Base-by-base conservation (phyloP, 2,113 vertebrate genomes). In the Corapipo altera region DNA sequence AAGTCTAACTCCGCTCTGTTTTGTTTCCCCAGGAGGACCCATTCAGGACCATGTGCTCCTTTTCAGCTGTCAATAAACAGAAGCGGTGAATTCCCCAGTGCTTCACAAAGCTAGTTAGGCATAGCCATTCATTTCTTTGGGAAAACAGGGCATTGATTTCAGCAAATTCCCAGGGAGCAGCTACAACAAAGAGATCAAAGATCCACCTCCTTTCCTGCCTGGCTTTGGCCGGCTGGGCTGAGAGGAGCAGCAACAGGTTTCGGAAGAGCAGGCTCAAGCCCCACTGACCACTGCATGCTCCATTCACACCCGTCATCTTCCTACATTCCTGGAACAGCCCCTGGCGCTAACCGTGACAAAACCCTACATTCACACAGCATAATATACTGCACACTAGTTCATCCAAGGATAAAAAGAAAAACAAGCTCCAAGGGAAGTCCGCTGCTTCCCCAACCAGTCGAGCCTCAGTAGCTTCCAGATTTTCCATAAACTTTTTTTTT, bases 21-120 rank as follows among this genome's bases (percentile, higher is more conserved):
- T 98, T 97, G 96, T 98, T 98, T 98, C 97, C 97, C 97, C 95
- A 95, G 95, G 97, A 97, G 97, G 95, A 97, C 95, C 95, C 96
- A 96, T 97, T 97, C 97, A 97, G 94, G 97, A 97, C 97, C 97
- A 96, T 98, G 98, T 93, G 97, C 98, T 97, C 95, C 97, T 95
- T 98, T 98, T 98, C 97, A 98, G 97, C 97, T 98, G 97, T 98
- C 98, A 98, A 98, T 98, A 98, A 98, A 98, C 97, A 98, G 97
- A 96, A 96, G 97, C 88, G 6, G 91, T 95, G 97, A 98, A 98
- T 98, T 97, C 98, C 97, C 96, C 70, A n/a, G 39, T 8, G 85
- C 96, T 97, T 97, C 95, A 98, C 97, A 98, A 98, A 98, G 97
- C 97, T 98, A 96, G 98, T 98, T 97, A 97, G 98, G 97, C 98